Conservation (phyloP, 1,140 invertebrate genomes). For the Cydia fagiglandana region DNA sequence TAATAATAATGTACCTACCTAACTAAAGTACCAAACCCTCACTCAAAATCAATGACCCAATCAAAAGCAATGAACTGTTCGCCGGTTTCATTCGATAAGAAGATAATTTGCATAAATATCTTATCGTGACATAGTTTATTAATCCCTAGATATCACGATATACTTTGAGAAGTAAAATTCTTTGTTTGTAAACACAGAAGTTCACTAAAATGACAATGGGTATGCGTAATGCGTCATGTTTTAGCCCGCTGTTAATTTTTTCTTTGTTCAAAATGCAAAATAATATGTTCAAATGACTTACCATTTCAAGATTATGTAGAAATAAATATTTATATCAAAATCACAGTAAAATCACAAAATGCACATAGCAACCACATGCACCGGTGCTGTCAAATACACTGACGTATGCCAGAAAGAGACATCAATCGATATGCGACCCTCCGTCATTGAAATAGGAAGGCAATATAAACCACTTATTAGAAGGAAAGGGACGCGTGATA, state of each 20-base stretch:
- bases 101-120: not conserved
- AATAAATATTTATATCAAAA: slow-evolving; percentile 1
- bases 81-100: not conserved
- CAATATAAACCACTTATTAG: not conserved
- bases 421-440: slow-evolving; percentile 14
- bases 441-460: not conserved
- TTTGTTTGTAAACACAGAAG: not conserved
- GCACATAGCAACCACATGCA: slow-evolving; percentile 25
- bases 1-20: no score
- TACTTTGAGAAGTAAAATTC: not conserved
- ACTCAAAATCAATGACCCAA: not conserved
- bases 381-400: slow-evolving; percentile 20
- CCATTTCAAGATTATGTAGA: slow-evolving; percentile 1
- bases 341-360: slow-evolving; percentile 30
- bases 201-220: not conserved
- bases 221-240: not conserved
- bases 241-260: not conserved
- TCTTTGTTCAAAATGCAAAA: not conserved
- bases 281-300: slow-evolving; percentile 7
- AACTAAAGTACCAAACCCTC: no score
- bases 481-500: not conserved
- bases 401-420: slow-evolving; percentile 3
- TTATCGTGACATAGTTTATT: not conserved
- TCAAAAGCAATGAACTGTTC: not conserved
- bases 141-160: slow-evolving; percentile 3